These are phyloP conservation scores for Tetrax tetrax DNA, from an alignment of 2,113 vertebrate species.

Conservation along the genomic window DNA sequence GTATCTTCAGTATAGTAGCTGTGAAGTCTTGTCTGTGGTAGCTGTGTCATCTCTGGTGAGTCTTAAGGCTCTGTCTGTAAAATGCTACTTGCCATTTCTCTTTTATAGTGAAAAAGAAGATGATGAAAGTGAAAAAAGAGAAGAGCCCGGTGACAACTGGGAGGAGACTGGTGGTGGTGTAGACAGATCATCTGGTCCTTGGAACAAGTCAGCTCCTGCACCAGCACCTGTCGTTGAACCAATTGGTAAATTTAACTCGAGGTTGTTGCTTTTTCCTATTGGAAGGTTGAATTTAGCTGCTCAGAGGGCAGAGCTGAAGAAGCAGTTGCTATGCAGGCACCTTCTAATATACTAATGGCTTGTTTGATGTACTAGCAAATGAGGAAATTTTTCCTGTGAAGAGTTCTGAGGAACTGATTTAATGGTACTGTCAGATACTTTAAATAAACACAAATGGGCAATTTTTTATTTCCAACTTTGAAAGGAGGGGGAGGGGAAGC, in stretches of 20 bases:
- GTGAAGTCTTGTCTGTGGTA: fast-evolving
- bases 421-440: neutral
- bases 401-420: neutral
- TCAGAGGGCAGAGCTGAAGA: neutral
- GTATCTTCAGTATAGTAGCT: neutral
- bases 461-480: fast-evolving
- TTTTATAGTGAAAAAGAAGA: conserved; percentile 91
- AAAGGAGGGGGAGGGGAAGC: neutral
- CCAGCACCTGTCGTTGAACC: conserved; percentile 77
- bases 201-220: conserved; percentile 89
- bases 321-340: neutral
- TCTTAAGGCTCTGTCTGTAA: neutral
- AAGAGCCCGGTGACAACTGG: conserved; percentile 89
- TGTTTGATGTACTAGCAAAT: neutral
- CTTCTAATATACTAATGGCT: neutral
- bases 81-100: neutral
- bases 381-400: neutral
- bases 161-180: conserved; percentile 84
- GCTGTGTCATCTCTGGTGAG: neutral
- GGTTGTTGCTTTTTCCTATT: neutral
- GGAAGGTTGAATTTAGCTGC: neutral
- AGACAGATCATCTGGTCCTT: conserved; percentile 91
- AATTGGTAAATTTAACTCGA: conserved; percentile 77
- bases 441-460: neutral
- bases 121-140: conserved; percentile 91